Evolutionary conservation across 23 tunicate species (phyloP), one percentile per base, ranked within the genome.

Genomic region (Trididemnum nubilum): DNA sequence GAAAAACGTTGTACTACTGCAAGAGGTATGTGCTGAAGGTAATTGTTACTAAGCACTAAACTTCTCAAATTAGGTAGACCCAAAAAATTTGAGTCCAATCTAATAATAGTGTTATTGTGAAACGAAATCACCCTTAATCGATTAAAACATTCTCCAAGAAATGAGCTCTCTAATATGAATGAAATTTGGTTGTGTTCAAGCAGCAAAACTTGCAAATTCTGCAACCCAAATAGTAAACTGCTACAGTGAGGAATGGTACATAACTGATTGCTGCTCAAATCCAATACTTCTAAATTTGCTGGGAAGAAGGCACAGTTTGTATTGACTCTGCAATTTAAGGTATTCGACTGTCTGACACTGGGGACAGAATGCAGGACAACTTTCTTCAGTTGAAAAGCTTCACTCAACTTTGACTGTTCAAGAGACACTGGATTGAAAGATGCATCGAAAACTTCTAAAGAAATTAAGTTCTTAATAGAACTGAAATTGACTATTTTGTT

Each of bases 211-310:
- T 58, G 51, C 26, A 91, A 64, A 18, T 69, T 75, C 4, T 19
- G 15, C 54, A 91, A 22, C 65, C 87, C 97, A 51, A 80, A 81
- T 72, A 91, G 87, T 71, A 85, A 81, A 63, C 97, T 79, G 52
- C 57, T 36, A 26, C 90, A 70, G 2, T 71, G 9, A 19, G 90
- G 90, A 51, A 85, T 71, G 35, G 25, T n/a, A 0, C 35, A 9
- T 60, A 85, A 71, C 36, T n/a, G 35, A 71, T 79, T 85, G 23
- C 64, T 26, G 33, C 77, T n/a, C 25, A 79, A 51, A 51, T 78
- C 79, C 1, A 85, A 25, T 3, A 36, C 24, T 3, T 1, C 35
- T 3, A 78, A 38, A 57, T 57, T 78, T n/a, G 44, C 44, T 26
- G 90, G 90, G 33, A 85, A 72, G 5, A 85, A 1, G 19, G 34